Evolutionary conservation across 1,140 invertebrate genomes (phyloP).

Genomic region (Bathynomus jamesi): DNA sequence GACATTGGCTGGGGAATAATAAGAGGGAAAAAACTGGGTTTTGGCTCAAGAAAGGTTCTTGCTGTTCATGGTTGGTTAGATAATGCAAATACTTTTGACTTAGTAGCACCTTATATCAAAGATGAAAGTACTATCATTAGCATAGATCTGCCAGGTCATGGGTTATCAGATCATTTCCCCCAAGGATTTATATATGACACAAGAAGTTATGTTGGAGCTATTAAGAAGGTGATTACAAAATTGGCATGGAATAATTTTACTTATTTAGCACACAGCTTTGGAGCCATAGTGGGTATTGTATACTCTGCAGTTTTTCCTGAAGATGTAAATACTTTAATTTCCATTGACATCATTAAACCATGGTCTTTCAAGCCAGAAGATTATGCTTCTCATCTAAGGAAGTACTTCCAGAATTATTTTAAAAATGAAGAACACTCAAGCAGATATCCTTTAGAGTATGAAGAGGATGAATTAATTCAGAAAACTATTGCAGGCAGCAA

Average conservation of each 20-base stretch:
- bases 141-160: constrained; percentile 40
- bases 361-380: constrained; percentile 33
- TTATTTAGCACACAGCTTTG: constrained; percentile 35
- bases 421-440: constrained; percentile 28
- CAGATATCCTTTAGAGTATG: constrained; percentile 20
- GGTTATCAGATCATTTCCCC: constrained; percentile 39
- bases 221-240: constrained; percentile 24
- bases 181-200: constrained; percentile 37
- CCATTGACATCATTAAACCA: constrained; percentile 31
- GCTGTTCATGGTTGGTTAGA: constrained; percentile 40
- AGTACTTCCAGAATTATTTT: constrained; percentile 26
- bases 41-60: constrained; percentile 4
- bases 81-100: constrained; percentile 40
- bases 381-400: constrained; percentile 11
- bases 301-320: constrained; percentile 31
- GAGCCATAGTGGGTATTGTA: constrained; percentile 27
- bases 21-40: constrained; percentile 10
- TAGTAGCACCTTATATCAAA: constrained; percentile 27
- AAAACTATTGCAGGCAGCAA: constrained; percentile 30
- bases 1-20: constrained; percentile 14
- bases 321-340: constrained; percentile 29
- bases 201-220: constrained; percentile 22
- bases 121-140: constrained; percentile 22
- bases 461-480: constrained; percentile 24
- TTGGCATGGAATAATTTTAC: constrained; percentile 32